Evolutionary conservation across 2,888 invertebrate species (phyloP).

Genomic region (Eristalis intricaria): DNA sequence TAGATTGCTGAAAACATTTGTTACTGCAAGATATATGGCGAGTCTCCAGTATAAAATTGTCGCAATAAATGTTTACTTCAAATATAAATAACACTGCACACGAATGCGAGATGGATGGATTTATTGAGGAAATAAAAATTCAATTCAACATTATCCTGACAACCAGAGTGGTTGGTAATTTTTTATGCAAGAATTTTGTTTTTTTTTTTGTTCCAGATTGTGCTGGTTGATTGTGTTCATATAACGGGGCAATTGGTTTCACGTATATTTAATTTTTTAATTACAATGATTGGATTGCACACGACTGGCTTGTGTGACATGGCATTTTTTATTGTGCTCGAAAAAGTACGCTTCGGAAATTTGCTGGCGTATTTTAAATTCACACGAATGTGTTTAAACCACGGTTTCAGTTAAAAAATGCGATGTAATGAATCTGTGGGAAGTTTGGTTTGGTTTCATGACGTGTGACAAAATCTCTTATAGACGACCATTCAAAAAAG

Average conservation of each 20-base stretch:
- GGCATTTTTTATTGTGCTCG: neutral
- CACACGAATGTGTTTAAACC: too few relatives aligned
- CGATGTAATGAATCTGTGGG: too few relatives aligned
- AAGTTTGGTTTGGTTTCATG: too few relatives aligned
- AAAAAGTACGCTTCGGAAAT: neutral
- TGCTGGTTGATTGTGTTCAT: neutral
- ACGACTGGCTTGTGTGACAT: neutral
- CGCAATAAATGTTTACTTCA: conserved; percentile 28
- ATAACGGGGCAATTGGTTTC: neutral
- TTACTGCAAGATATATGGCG: conserved; percentile 35
- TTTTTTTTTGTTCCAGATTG: neutral
- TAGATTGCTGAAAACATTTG: conserved; percentile 49
- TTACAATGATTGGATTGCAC: neutral
- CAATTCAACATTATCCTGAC: neutral
- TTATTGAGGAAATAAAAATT: conserved; percentile 4
- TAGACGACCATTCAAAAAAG: too few relatives aligned
- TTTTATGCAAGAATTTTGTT: neutral
- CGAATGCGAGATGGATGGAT: conserved; percentile 27
- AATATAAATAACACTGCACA: neutral
- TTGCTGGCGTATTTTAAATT: neutral
- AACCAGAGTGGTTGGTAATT: neutral
- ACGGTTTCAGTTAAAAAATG: too few relatives aligned
- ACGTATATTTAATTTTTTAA: neutral
- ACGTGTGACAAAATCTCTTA: too few relatives aligned
- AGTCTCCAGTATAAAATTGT: conserved; percentile 41